Evolutionary conservation across 2,113 vertebrate genomes (phyloP).

Genomic region (Rhynchomys soricoides): DNA sequence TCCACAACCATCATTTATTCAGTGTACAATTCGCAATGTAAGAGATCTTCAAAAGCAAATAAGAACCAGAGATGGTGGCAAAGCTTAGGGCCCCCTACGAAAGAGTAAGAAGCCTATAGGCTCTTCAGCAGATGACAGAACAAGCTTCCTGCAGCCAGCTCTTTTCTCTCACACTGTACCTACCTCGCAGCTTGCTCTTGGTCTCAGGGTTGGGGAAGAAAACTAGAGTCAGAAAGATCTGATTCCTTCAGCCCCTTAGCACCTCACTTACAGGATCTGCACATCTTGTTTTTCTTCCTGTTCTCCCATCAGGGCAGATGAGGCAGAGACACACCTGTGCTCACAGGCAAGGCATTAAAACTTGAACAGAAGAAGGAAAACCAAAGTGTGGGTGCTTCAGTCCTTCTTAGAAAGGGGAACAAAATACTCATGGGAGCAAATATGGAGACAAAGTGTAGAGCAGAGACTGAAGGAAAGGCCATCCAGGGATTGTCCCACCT

Average conservation of each 20-base stretch:
- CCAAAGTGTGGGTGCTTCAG: no score
- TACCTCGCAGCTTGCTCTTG: background rate
- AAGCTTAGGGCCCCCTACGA: fast-evolving
- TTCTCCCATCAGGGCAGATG: background rate
- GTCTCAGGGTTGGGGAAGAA: background rate
- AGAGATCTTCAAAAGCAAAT: background rate
- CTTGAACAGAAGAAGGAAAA: background rate
- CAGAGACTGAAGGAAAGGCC: no score
- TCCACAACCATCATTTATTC: background rate
- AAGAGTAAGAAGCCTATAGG: background rate
- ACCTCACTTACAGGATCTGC: background rate
- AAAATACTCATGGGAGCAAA: no score
- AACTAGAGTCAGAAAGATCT: background rate
- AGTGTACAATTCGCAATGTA: background rate
- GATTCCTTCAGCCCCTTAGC: background rate
- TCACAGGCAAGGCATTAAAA: background rate
- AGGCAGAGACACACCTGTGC: background rate
- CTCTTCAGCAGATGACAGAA: fast-evolving
- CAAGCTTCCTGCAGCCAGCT: fast-evolving
- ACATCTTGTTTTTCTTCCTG: background rate
- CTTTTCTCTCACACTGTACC: fast-evolving
- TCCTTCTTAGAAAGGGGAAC: no score
- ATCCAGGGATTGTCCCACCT: no score
- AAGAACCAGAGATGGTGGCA: background rate
- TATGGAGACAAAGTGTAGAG: no score